phyloP scores from a whole-genome alignment of 2,888 invertebrate genomes.

The Protonemura montana region DNA sequence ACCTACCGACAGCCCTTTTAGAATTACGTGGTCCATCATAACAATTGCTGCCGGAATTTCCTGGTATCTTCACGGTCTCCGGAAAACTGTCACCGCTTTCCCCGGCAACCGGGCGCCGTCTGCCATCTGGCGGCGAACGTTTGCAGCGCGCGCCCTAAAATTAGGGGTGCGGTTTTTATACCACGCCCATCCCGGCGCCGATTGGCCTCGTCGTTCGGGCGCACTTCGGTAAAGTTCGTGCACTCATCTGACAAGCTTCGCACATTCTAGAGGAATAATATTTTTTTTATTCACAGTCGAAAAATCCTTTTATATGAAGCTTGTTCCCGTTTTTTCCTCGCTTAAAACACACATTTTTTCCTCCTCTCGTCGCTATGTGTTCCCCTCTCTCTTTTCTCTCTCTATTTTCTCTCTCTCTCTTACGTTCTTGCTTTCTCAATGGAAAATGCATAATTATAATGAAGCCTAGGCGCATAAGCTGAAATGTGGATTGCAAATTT shows the following conservation, averaged over 20 bases:
- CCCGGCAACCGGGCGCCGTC: neutral
- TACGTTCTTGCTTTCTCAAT: slow-evolving; percentile 36
- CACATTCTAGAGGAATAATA: neutral
- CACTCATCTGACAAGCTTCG: neutral
- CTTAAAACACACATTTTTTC: neutral
- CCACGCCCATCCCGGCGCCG: slow-evolving; percentile 41
- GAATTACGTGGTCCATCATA: too few relatives aligned
- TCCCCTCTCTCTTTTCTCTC: neutral
- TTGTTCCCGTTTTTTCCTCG: slow-evolving; percentile 15
- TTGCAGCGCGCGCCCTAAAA: slow-evolving; percentile 1
- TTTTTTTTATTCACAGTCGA: slow-evolving; percentile 21
- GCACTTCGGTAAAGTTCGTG: slow-evolving; percentile 32
- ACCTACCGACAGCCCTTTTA: too few relatives aligned
- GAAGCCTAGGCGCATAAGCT: slow-evolving; percentile 36
- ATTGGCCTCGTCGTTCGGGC: slow-evolving; percentile 44
- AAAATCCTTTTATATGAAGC: slow-evolving; percentile 30
- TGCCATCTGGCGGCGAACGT: slow-evolving; percentile 35
- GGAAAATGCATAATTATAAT: slow-evolving; percentile 42
- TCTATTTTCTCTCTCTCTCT: neutral
- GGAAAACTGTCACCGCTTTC: neutral
- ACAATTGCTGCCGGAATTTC: too few relatives aligned
- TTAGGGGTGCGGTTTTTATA: slow-evolving; percentile 40
- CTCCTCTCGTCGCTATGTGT: neutral
- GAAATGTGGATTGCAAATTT: slow-evolving; percentile 40
- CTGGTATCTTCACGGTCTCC: too few relatives aligned